Percentiles rank a stretch among this genome's conserved stretches.
These are phyloP conservation scores for Sialis lutaria DNA, from an alignment of 2,888 invertebrate genomes.

Conservation along the genomic window DNA sequence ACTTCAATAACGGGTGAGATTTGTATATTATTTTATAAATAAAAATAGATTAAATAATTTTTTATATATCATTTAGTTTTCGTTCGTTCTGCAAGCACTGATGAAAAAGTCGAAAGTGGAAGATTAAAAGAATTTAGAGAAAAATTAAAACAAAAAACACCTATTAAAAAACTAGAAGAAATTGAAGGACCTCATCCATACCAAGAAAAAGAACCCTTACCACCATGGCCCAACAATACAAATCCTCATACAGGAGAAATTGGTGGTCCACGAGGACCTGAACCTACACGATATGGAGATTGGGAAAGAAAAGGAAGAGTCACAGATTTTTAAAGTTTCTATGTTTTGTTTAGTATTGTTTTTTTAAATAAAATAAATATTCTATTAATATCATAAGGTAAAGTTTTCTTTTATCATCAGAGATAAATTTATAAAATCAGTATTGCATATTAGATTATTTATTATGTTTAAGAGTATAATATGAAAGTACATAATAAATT, in stretches of 20 bases:
- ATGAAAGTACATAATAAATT: too few species aligned
- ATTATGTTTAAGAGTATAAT: too few species aligned
- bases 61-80: too few species aligned
- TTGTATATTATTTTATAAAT: too few species aligned
- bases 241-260: constrained; percentile 92
- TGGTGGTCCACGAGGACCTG: constrained; percentile 90
- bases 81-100: not conserved
- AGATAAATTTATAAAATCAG: too few species aligned
- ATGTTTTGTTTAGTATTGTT: not conserved
- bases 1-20: too few species aligned
- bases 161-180: constrained; percentile 60
- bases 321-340: constrained; percentile 61
- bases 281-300: constrained; percentile 97
- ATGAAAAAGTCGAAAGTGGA: constrained; percentile 19
- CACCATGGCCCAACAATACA: constrained; percentile 67
- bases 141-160: constrained; percentile 47
- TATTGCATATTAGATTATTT: too few species aligned
- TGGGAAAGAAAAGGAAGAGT: constrained; percentile 98
- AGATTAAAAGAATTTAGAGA: constrained; percentile 53
- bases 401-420: not conserved
- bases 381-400: not conserved
- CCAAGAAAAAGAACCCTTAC: constrained; percentile 67
- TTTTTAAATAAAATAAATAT: not conserved
- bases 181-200: constrained; percentile 50
- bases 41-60: too few species aligned